Conservation (phyloP, 2,888 invertebrate genomes). For the Thelaira solivaga region DNA sequence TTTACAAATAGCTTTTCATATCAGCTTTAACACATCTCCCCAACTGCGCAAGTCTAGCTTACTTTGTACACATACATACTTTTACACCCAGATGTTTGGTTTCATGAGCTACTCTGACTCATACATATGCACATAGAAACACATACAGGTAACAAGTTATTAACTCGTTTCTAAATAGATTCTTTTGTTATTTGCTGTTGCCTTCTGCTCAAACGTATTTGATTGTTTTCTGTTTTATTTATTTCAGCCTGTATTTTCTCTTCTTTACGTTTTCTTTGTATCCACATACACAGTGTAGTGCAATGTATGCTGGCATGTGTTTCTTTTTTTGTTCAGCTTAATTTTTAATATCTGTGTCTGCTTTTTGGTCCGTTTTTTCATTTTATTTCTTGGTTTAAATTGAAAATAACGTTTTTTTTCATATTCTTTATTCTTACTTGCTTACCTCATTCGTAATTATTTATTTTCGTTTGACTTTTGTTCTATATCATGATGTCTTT, state of each 20-base stretch:
- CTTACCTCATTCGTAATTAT: conserved; percentile 34
- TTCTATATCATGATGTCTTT: conserved; percentile 49
- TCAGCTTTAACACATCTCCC: conserved; percentile 21
- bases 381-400: conserved; percentile 47
- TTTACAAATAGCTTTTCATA: conserved; percentile 10
- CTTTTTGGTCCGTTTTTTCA: conserved; percentile 36
- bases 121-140: neutral
- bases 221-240: conserved; percentile 40
- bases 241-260: neutral
- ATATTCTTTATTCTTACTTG: conserved; percentile 9
- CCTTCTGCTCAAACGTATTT: conserved; percentile 5
- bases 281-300: too few species aligned
- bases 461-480: conserved; percentile 42
- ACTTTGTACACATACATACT: conserved; percentile 1
- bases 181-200: conserved; percentile 23
- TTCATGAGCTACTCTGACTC: neutral
- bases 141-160: conserved; percentile 20
- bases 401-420: conserved; percentile 53
- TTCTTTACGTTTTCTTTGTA: conserved; percentile 24
- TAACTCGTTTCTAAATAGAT: conserved; percentile 46
- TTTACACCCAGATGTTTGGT: conserved; percentile 2
- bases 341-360: conserved; percentile 33
- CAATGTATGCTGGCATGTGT: neutral
- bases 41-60: conserved; percentile 52
- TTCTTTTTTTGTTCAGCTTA: neutral